Conservation (phyloP, 35 echinoderm and acorn worm species). For the Heliocidaris tuberculata region DNA sequence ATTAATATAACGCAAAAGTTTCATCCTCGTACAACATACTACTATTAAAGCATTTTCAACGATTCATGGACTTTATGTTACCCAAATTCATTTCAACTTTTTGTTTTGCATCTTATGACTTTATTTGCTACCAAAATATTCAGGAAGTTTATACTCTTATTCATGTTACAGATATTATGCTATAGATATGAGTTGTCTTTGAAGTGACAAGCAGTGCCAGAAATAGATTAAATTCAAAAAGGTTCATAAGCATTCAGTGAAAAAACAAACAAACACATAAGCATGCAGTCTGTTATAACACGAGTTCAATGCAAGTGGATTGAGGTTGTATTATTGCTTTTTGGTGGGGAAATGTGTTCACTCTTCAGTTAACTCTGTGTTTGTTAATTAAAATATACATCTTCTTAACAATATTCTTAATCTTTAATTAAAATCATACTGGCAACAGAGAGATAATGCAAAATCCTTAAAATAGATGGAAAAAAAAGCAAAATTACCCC, state of each 20-base stretch:
- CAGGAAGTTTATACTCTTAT: not conserved
- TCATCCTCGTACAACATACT: not conserved
- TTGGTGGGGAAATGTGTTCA: not conserved
- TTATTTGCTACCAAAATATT: not conserved
- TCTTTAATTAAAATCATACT: not conserved
- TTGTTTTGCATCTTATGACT: not conserved
- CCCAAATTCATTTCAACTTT: not conserved
- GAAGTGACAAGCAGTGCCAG: not conserved
- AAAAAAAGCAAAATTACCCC: no score
- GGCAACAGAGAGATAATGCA: no score
- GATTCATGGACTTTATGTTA: not conserved
- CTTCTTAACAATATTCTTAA: not conserved
- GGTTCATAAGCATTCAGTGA: not conserved
- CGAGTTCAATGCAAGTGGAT: not conserved
- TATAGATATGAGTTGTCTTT: not conserved
- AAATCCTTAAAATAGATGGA: no score
- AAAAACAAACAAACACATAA: no score
- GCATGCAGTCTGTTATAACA: not conserved
- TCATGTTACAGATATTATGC: conserved; percentile 34
- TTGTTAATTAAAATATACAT: not conserved
- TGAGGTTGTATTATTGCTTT: not conserved
- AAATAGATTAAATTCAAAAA: not conserved
- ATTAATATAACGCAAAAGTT: not conserved
- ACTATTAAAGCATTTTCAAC: not conserved
- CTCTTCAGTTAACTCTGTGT: not conserved